phyloP scores from a whole-genome alignment of 2,113 vertebrate genomes.

The Micronisus gabar region DNA sequence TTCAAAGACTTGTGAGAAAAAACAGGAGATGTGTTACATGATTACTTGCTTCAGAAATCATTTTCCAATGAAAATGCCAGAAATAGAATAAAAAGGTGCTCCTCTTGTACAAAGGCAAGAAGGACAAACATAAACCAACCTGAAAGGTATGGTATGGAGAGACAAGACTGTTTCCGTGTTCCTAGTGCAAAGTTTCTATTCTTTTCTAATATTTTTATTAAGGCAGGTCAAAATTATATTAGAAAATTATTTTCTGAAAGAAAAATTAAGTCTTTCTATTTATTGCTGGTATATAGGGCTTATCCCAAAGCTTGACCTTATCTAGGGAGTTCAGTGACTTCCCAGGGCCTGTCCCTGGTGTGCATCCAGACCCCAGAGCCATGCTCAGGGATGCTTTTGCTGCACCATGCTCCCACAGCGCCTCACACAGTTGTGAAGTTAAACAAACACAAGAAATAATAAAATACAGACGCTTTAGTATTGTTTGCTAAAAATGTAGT shows the following conservation, averaged over 20 bases:
- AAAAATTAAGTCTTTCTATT: neutral
- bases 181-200: neutral
- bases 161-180: neutral
- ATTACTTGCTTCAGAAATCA: neutral
- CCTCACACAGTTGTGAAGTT: neutral
- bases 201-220: neutral
- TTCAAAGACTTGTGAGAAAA: neutral
- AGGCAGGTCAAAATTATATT: neutral
- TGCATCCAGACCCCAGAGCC: neutral
- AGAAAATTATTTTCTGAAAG: neutral
- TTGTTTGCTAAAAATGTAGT: neutral
- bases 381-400: fast-evolving
- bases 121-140: neutral
- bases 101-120: neutral
- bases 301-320: neutral
- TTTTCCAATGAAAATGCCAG: neutral
- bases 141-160: fast-evolving
- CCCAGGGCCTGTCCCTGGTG: neutral
- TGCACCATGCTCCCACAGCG: fast-evolving
- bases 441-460: fast-evolving
- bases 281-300: neutral
- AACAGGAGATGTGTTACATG: neutral
- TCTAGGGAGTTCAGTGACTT: neutral
- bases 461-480: neutral
- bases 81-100: neutral